Percentiles rank a stretch among this genome's conserved stretches.
phyloP scores from a whole-genome alignment of 2,888 invertebrate species.

The Acronicta leporina region DNA sequence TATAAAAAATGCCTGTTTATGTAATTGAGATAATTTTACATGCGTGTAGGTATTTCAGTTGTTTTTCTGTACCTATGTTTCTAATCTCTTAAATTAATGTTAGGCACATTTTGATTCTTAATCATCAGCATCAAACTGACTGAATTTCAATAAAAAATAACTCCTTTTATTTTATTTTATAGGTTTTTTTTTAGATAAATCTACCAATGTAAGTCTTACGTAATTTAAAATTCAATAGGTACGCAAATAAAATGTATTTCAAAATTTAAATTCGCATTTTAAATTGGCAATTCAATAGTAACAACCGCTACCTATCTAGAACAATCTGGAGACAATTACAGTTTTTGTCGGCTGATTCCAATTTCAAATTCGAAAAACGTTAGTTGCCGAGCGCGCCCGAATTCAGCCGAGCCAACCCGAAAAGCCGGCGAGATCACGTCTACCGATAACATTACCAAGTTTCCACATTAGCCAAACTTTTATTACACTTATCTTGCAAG shows the following conservation, averaged over 20 bases:
- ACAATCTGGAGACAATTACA: constrained; percentile 66
- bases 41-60: no score
- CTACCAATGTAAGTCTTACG: neutral
- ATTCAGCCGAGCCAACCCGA: constrained; percentile 65
- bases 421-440: constrained; percentile 87
- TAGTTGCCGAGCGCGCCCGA: constrained; percentile 70
- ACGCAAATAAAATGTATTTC: neutral
- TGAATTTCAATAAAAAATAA: no score
- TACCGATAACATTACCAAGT: constrained; percentile 88
- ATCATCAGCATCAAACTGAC: no score
- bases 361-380: constrained; percentile 74
- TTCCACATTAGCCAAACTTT: constrained; percentile 86
- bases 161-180: no score
- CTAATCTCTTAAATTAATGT: no score
- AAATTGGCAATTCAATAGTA: constrained; percentile 44
- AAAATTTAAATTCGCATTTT: constrained; percentile 18
- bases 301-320: constrained; percentile 43
- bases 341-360: constrained; percentile 67
- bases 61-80: no score
- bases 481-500: constrained; percentile 85
- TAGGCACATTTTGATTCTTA: no score
- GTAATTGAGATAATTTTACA: no score
- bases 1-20: no score
- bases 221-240: neutral
- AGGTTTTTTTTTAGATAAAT: no score